Percentiles rank a stretch among this genome's conserved stretches.
phyloP scores from a whole-genome alignment of 1,140 invertebrate species.

The Zophobas morio region DNA sequence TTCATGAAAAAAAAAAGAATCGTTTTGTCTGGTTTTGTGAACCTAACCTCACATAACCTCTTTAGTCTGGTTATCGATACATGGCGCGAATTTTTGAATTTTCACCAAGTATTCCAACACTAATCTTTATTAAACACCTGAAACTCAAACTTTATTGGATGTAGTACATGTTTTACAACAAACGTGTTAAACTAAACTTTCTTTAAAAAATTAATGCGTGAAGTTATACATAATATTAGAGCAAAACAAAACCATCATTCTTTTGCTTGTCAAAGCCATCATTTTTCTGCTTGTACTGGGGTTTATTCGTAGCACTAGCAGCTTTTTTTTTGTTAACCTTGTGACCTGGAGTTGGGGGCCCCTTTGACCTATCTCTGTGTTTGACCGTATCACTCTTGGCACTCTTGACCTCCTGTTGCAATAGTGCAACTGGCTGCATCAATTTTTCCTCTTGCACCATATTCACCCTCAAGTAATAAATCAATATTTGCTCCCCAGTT shows the following conservation, averaged over 20 bases:
- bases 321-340: slow-evolving; percentile 8
- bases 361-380: slow-evolving; percentile 37
- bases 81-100: too few relatives aligned
- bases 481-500: slow-evolving; percentile 16
- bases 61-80: too few relatives aligned
- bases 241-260: background rate
- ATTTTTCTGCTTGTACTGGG: background rate
- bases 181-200: too few relatives aligned
- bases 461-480: slow-evolving; percentile 34
- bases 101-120: too few relatives aligned
- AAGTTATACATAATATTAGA: background rate
- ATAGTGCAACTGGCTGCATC: background rate
- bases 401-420: background rate
- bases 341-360: slow-evolving; percentile 6
- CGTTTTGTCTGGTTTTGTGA: background rate
- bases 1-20: background rate
- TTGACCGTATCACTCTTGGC: background rate
- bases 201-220: too few relatives aligned
- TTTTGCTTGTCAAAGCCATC: background rate
- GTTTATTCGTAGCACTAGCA: too few relatives aligned
- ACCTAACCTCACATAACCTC: background rate
- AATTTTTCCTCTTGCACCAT: slow-evolving; percentile 5
- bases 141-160: too few relatives aligned
- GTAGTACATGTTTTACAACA: too few relatives aligned
- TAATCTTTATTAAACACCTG: too few relatives aligned